phyloP scores from a whole-genome alignment of 2,888 invertebrate species.

The Xestobium rufovillosum region DNA sequence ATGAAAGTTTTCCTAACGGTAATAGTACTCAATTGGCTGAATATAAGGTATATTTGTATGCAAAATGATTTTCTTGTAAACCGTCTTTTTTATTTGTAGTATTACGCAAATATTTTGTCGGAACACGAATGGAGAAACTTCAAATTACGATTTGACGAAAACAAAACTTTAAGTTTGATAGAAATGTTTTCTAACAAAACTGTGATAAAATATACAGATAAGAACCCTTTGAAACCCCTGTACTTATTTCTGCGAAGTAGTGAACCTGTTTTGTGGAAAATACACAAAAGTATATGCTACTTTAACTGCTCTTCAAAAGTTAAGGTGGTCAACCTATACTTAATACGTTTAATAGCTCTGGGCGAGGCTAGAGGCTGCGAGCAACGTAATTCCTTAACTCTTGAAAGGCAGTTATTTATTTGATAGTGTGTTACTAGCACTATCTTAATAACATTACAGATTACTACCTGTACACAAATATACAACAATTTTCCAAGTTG shows the following conservation, averaged over 20 bases:
- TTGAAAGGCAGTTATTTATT: too few relatives aligned
- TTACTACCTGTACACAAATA: conserved; percentile 34
- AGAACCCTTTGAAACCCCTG: conserved; percentile 27
- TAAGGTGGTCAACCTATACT: not conserved
- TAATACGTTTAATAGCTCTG: too few relatives aligned
- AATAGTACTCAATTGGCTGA: too few relatives aligned
- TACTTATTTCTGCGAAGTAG: conserved; percentile 34
- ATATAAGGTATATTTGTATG: too few relatives aligned
- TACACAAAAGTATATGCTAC: conserved; percentile 34
- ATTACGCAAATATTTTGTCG: conserved; percentile 30
- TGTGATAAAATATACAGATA: conserved; percentile 28
- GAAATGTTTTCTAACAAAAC: conserved; percentile 31
- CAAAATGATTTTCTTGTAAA: too few relatives aligned
- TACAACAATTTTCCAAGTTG: conserved; percentile 30
- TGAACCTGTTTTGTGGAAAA: conserved; percentile 35
- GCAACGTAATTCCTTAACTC: too few relatives aligned
- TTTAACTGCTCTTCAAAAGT: not conserved
- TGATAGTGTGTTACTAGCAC: too few relatives aligned
- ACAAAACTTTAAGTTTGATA: conserved; percentile 26
- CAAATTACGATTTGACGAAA: conserved; percentile 26
- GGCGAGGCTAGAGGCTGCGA: too few relatives aligned
- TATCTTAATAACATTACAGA: too few relatives aligned
- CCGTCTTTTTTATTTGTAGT: conserved; percentile 27
- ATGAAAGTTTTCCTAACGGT: too few relatives aligned
- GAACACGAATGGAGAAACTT: conserved; percentile 37